These are phyloP conservation scores for Rhingia campestris DNA, from an alignment of 2,888 invertebrate species.

Conservation along the genomic window DNA sequence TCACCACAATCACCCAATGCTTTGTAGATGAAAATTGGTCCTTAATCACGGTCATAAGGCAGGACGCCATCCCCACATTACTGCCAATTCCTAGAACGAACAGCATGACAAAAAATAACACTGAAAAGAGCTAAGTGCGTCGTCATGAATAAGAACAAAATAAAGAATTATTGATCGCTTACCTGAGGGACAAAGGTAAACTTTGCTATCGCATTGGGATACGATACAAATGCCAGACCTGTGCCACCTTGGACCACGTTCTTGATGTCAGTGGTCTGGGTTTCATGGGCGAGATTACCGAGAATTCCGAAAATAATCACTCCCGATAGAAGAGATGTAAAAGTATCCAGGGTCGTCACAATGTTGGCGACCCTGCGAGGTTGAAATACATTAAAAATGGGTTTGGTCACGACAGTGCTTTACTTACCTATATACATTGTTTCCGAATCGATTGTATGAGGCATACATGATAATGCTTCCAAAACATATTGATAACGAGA, in stretches of 20 bases:
- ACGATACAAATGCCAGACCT: conserved; percentile 91
- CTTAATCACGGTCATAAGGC: conserved; percentile 83
- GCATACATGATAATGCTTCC: conserved; percentile 86
- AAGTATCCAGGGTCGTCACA: conserved; percentile 91
- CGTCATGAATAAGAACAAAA: not conserved
- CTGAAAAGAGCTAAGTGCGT: conserved; percentile 83
- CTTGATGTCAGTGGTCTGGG: conserved; percentile 85
- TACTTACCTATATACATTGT: conserved; percentile 85
- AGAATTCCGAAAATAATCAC: conserved; percentile 92
- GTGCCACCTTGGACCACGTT: conserved; percentile 89
- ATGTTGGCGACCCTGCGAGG: conserved; percentile 92
- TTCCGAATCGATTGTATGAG: conserved; percentile 85
- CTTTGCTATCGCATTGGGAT: conserved; percentile 85
- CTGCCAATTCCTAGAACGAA: conserved; percentile 84
- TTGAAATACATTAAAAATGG: too few species aligned
- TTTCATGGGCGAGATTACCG: conserved; percentile 89
- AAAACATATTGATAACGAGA: conserved; percentile 86
- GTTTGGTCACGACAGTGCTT: too few species aligned
- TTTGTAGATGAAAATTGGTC: conserved; percentile 82
- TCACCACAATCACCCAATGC: conserved; percentile 84
- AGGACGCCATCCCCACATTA: conserved; percentile 83
- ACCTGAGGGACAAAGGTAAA: conserved; percentile 84
- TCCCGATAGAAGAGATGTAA: conserved; percentile 91
- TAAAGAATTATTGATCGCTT: conserved; percentile 23
- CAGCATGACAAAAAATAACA: conserved; percentile 85